Base-by-base conservation (phyloP, 2,888 invertebrate species). In the Sphinx pinastri region DNA sequence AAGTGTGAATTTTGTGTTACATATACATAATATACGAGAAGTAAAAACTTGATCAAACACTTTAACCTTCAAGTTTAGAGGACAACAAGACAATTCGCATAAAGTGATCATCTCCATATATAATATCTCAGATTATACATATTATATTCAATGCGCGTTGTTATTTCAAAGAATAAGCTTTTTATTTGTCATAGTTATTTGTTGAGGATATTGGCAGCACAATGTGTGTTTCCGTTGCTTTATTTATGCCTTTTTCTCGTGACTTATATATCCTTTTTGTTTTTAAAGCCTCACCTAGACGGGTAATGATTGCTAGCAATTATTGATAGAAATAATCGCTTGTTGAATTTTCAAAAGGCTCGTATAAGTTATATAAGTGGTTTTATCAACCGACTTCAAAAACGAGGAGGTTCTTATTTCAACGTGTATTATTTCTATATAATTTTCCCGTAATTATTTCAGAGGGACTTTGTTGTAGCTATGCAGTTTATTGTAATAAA, bases 21-120 rank as follows among this genome's bases (percentile, higher is more conserved):
- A 38, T 38, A 38, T 38, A 38, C 38, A 38, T 38, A 38, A 38
- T 51, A 38, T 38, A 45, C 49, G 12, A 52, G n/a, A 13, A 69
- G 38, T 16, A 19, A 57, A 70, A 58, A 71, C 66, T 69, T 67
- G 72, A 76, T 71, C 68, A 31, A 71, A 74, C 71, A 70, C 70
- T 60, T 67, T 71, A 75, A 76, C 81, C 80, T 81, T 73, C 71
- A 79, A 75, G 67, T 75, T 77, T 74, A 75, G 67, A 80, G 74
- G 77, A 79, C 72, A 72, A 72, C 73, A 70, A 74, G 71, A 76
- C 52, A 8, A 52, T 63, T 60, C 59, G 59, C 69, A 31, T 58
- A 57, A 58, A 63, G 19, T 63, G 47, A 16, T 12, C 49, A 49
- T 49, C 63, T 47, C 45, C 60, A 49, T 47, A 63, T 19, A 38